phyloP scores from a whole-genome alignment of 2,797 vertebrate species.

The Schizothorax lantsangensis region DNA sequence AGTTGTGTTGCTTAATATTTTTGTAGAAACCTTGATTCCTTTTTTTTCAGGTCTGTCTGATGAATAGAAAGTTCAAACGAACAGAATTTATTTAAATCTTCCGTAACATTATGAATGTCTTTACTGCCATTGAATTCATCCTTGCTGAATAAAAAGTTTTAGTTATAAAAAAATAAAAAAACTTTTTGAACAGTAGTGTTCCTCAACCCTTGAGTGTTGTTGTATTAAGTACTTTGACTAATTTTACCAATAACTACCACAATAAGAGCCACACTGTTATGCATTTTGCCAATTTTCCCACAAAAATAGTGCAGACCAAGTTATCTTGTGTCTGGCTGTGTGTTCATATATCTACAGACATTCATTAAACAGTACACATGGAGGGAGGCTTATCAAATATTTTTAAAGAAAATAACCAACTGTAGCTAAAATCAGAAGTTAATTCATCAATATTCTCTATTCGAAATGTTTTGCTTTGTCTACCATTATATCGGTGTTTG shows the following conservation, averaged over 20 bases:
- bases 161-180: not conserved
- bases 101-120: not conserved
- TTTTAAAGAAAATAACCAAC: slow-evolving; percentile 15
- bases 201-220: not conserved
- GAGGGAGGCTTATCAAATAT: not conserved
- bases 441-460: not conserved
- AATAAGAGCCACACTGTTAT: not conserved
- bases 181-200: not conserved
- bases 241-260: not conserved
- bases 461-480: slow-evolving; percentile 9
- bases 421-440: not conserved
- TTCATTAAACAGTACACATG: not conserved
- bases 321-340: not conserved
- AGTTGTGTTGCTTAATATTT: too few relatives aligned
- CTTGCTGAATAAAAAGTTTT: not conserved
- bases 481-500: slow-evolving; percentile 8
- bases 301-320: not conserved
- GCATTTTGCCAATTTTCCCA: not conserved
- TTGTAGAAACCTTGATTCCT: too few relatives aligned
- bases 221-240: not conserved
- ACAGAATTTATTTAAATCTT: not conserved
- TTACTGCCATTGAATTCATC: not conserved
- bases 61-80: not conserved
- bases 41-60: not conserved
- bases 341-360: not conserved